Base-by-base conservation (phyloP, 2,888 invertebrate species). In the Aphodius granarius region DNA sequence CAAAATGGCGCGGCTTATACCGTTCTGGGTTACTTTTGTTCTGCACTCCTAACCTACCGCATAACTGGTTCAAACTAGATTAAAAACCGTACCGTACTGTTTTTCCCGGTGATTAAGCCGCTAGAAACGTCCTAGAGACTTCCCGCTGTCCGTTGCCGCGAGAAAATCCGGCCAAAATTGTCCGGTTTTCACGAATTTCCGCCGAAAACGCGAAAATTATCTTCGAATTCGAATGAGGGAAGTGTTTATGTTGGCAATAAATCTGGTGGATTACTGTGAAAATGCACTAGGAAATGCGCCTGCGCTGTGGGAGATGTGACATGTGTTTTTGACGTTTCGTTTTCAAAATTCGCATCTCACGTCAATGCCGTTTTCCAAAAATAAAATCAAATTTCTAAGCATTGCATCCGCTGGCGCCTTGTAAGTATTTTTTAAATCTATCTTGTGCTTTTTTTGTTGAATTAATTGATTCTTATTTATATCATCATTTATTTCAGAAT, bases 11-110 rank as follows among this genome's bases (percentile, higher is more conserved):
- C 81, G 74, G 76, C 43, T 43, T 43, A 43, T 43, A 43, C 77
- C 79, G 77, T 73, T 74, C 70, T 81, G 80, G 83, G 83, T 83
- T 83, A 84, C 84, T 85, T 84, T 83, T 84, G 84, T 84, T 83
- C 80, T 79, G 77, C 80, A 81, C 80, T 83, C 82, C 21, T 78
- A 80, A 79, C 78, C 78, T 81, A 83, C 79, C 79, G 74, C 77
- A 78, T 75, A 84, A 84, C 85, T 83, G 82, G 85, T 84, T 85
- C 78, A 78, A 85, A 84, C 85, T 82, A 81, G 85, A 83, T 79
- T 79, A 78, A 74, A 78, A 75, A 66, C 20, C 66, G 13, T 9
- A 6, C 43, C 43, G 43, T 13, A 43, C 43, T 13, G 43, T 6
- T 43, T 43, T 43, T 3, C 13, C 43, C 9, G 9, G 0, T 6